phyloP scores from a whole-genome alignment of 2,888 invertebrate species.

The Spialia ferax region DNA sequence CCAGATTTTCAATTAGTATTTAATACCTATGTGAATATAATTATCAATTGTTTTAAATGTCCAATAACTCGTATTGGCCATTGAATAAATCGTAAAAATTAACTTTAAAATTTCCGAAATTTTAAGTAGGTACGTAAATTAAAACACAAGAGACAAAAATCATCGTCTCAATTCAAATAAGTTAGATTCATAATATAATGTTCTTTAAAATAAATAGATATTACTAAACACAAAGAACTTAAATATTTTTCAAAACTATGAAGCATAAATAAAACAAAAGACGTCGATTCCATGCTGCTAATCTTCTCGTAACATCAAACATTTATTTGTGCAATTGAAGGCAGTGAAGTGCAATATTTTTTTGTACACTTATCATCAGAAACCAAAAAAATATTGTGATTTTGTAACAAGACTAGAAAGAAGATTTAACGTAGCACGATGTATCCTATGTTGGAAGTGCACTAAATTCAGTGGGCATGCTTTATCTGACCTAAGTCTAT shows the following conservation, averaged over 20 bases:
- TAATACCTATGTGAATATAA: too few relatives aligned
- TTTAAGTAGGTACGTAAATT: too few relatives aligned
- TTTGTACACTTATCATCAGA: not conserved
- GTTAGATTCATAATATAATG: too few relatives aligned
- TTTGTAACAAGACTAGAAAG: not conserved
- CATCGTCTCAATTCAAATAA: too few relatives aligned
- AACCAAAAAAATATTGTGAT: not conserved
- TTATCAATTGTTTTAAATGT: too few relatives aligned
- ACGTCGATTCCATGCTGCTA: conserved; percentile 23
- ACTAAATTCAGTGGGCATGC: conserved; percentile 36
- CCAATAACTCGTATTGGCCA: too few relatives aligned
- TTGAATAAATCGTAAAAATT: too few relatives aligned
- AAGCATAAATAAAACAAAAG: too few relatives aligned
- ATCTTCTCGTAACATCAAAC: not conserved
- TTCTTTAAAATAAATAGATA: too few relatives aligned
- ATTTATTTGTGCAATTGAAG: not conserved
- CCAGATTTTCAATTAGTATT: too few relatives aligned
- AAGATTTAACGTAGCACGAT: not conserved
- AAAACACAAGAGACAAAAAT: too few relatives aligned
- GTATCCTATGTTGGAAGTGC: conserved; percentile 7
- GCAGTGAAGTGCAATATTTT: not conserved
- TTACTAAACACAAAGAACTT: not conserved
- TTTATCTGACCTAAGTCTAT: conserved; percentile 34
- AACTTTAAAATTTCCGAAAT: too few relatives aligned
- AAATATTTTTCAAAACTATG: not conserved